These are phyloP conservation scores for Epizoanthus ramosus DNA, from an alignment of 92 coral and sea anemone genomes.

Conservation along the genomic window DNA sequence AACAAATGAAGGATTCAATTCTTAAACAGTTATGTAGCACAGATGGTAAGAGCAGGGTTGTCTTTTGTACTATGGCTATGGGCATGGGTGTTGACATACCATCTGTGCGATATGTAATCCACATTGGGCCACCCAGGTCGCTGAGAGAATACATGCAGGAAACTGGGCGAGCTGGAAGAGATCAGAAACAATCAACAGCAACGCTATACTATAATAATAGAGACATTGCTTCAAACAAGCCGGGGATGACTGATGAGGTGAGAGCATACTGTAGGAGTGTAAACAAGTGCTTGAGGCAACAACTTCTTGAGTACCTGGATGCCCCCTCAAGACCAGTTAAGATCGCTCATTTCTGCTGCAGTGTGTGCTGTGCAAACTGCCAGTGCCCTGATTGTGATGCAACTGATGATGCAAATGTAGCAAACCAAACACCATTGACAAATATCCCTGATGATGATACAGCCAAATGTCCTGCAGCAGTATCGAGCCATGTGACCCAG, in stretches of 20 bases:
- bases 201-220: slow-evolving; percentile 37
- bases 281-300: slow-evolving; percentile 26
- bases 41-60: slow-evolving; percentile 35
- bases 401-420: background rate
- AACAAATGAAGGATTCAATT: slow-evolving; percentile 41
- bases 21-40: slow-evolving; percentile 20
- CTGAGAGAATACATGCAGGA: slow-evolving; percentile 64
- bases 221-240: slow-evolving; percentile 46
- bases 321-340: background rate
- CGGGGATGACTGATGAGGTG: slow-evolving; percentile 38
- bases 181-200: slow-evolving; percentile 52
- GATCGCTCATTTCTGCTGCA: background rate
- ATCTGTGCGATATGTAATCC: slow-evolving; percentile 47
- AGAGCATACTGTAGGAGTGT: slow-evolving; percentile 11
- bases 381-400: slow-evolving; percentile 5
- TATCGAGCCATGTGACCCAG: background rate
- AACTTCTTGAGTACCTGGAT: slow-evolving; percentile 29
- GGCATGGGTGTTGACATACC: slow-evolving; percentile 75
- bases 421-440: background rate
- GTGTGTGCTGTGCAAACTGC: slow-evolving; percentile 23
- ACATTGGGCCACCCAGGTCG: slow-evolving; percentile 61
- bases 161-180: slow-evolving; percentile 67
- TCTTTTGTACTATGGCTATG: slow-evolving; percentile 69
- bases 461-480: background rate
- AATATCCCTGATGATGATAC: background rate